Evolutionary conservation across 1,140 invertebrate genomes (phyloP).

Genomic region (Tetramorium simillimum): DNA sequence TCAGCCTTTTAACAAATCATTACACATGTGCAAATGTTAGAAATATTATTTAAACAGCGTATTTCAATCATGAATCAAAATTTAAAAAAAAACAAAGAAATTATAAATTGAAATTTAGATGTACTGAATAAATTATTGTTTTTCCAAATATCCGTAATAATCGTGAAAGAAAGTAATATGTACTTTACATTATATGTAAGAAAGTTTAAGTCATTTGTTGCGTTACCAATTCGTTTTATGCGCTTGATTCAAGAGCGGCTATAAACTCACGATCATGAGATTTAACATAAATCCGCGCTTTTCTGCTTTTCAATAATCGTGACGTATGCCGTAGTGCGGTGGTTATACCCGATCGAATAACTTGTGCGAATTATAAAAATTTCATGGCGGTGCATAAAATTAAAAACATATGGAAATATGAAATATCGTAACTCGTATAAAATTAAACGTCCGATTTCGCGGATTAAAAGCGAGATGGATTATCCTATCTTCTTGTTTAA

Average conservation of each 20-base stretch:
- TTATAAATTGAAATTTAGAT: not conserved
- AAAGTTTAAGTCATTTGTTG: constrained; percentile 31
- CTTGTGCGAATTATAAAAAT: not conserved
- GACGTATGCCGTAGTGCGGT: not conserved
- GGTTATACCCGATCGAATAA: constrained; percentile 27
- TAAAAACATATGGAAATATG: not conserved
- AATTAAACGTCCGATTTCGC: not conserved
- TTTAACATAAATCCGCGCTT: constrained; percentile 49
- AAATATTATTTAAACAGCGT: not conserved
- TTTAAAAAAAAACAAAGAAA: not conserved
- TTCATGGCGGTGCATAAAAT: not conserved
- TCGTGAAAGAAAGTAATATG: not conserved
- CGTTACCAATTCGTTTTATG: not conserved
- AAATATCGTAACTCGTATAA: not conserved
- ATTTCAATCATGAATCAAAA: not conserved
- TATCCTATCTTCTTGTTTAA: not conserved
- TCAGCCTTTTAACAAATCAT: not conserved
- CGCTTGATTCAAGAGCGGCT: not conserved
- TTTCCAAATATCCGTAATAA: not conserved
- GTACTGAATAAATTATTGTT: not conserved
- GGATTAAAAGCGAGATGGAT: constrained; percentile 2
- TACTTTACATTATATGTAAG: not conserved
- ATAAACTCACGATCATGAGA: constrained; percentile 51
- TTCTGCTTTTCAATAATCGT: not conserved
- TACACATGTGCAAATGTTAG: not conserved